Percentiles rank a stretch among this genome's conserved stretches.
Evolutionary conservation across 1,140 invertebrate genomes (phyloP).

Genomic region (Pissodes strobi): DNA sequence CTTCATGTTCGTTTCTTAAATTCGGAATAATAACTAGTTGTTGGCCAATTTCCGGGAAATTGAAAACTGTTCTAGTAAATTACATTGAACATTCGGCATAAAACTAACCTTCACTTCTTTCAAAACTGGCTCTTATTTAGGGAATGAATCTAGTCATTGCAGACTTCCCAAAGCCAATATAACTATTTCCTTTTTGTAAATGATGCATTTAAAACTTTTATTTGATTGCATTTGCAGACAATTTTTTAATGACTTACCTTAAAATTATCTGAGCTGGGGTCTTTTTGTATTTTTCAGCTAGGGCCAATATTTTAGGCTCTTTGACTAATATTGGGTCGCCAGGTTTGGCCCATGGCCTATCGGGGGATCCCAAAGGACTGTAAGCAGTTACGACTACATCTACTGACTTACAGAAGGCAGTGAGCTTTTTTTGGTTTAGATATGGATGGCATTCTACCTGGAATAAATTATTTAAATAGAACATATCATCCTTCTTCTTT

Average conservation of each 20-base stretch:
- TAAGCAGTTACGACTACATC: constrained; percentile 78
- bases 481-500: neutral
- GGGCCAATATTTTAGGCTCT: constrained; percentile 60
- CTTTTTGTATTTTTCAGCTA: constrained; percentile 45
- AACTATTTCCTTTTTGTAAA: no score
- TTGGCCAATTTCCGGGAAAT: no score
- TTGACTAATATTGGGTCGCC: constrained; percentile 64
- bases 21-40: no score
- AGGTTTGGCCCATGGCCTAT: constrained; percentile 70
- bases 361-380: constrained; percentile 75
- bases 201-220: constrained; percentile 67
- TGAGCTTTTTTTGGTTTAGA: constrained; percentile 60
- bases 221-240: constrained; percentile 74
- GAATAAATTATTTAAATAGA: constrained; percentile 25
- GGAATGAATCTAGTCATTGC: constrained; percentile 71
- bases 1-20: no score
- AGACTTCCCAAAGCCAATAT: constrained; percentile 54
- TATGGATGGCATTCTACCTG: constrained; percentile 76
- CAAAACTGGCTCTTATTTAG: no score
- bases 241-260: constrained; percentile 70
- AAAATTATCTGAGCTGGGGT: constrained; percentile 44
- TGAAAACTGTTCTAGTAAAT: no score
- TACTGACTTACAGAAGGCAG: constrained; percentile 70
- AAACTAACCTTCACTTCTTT: no score
- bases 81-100: no score